phyloP scores from a whole-genome alignment of 2,888 invertebrate species.

The Calameuta pallipes region DNA sequence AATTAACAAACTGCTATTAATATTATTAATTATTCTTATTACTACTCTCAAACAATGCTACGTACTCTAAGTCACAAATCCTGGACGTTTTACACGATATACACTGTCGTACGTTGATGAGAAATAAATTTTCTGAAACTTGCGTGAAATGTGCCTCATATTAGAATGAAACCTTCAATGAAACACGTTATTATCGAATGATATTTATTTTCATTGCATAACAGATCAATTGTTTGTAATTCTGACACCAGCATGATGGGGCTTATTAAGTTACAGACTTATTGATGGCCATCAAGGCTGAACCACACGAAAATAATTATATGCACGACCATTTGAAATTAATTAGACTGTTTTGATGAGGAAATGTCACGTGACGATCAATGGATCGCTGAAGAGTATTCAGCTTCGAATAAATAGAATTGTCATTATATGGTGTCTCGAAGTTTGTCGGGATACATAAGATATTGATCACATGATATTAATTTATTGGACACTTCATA shows the following conservation, averaged over 20 bases:
- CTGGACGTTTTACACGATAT: constrained; percentile 36
- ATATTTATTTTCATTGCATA: not conserved
- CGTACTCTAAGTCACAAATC: constrained; percentile 23
- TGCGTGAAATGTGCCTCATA: not conserved
- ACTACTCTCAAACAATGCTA: constrained; percentile 11
- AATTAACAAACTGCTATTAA: constrained; percentile 10
- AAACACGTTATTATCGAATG: not conserved
- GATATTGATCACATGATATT: not conserved
- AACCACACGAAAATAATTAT: not conserved
- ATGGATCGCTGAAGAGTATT: not conserved
- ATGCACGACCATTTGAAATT: not conserved
- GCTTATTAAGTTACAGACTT: not conserved
- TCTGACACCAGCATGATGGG: not conserved
- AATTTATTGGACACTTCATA: not conserved
- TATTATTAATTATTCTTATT: constrained; percentile 17
- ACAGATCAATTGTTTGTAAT: not conserved
- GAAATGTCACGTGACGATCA: not conserved
- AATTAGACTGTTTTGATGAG: not conserved
- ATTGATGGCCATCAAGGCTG: not conserved
- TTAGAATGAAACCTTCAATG: not conserved
- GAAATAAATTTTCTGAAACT: constrained; percentile 32
- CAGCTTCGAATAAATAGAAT: not conserved
- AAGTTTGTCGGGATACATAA: not conserved
- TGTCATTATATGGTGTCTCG: not conserved
- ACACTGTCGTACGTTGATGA: constrained; percentile 25